Percentiles rank a stretch among this genome's conserved stretches.
Evolutionary conservation across 2,797 vertebrate species (phyloP).

Genomic region (Mormyrops attenuatus): DNA sequence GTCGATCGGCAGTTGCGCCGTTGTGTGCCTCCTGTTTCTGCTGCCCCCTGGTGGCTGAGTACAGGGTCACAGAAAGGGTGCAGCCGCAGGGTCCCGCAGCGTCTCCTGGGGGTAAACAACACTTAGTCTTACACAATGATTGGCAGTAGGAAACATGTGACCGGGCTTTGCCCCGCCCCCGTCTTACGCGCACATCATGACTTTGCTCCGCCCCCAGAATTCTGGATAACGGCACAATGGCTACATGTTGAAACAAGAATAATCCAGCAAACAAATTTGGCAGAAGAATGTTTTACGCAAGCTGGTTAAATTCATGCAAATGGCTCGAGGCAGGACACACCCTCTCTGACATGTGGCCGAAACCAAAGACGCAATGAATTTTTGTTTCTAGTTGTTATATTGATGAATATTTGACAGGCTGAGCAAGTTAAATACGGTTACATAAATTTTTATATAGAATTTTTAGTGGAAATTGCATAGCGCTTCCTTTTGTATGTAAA

Average conservation of each 20-base stretch:
- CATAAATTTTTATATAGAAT: background rate
- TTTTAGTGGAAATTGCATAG: background rate
- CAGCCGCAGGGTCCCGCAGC: background rate
- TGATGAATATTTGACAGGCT: background rate
- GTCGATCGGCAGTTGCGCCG: background rate
- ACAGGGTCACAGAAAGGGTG: conserved; percentile 35
- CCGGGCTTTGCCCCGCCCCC: background rate
- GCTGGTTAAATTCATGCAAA: background rate
- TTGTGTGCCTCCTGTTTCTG: background rate
- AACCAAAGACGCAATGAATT: background rate
- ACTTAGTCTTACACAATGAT: background rate
- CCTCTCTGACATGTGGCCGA: background rate
- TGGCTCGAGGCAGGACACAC: background rate
- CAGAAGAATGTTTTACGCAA: background rate
- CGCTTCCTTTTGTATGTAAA: background rate
- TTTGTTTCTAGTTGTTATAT: background rate
- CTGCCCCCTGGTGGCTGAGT: conserved; percentile 23
- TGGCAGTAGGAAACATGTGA: background rate
- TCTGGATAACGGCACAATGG: background rate
- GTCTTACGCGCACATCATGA: background rate
- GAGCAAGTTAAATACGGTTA: background rate
- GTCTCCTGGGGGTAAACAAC: background rate
- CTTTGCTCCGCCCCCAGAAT: background rate
- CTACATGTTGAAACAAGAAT: background rate
- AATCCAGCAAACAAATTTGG: background rate